Conservation (phyloP, 2,113 vertebrate species). For the Anoplopoma fimbria region DNA sequence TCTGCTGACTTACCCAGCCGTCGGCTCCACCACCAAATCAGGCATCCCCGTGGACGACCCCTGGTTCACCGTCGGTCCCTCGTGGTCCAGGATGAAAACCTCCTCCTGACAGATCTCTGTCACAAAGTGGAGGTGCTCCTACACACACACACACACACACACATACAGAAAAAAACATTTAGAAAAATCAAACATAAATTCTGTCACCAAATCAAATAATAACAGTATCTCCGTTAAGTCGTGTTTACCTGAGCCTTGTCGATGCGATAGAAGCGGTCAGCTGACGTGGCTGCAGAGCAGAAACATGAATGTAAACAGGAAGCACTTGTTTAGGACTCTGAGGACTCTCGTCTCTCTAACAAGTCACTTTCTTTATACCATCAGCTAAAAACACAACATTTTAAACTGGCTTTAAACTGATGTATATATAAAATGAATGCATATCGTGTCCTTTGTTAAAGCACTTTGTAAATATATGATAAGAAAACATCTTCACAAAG, state of each 20-base stretch:
- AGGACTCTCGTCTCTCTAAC: too few species aligned
- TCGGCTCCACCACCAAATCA: conserved; percentile 95
- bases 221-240: too few species aligned
- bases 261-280: conserved; percentile 97
- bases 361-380: too few species aligned
- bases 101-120: conserved; percentile 98
- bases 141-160: conserved; percentile 27
- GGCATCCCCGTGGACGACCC: conserved; percentile 89
- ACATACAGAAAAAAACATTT: too few species aligned
- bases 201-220: too few species aligned
- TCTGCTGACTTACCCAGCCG: conserved; percentile 83
- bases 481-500: too few species aligned
- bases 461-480: too few species aligned
- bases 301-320: neutral
- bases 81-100: conserved; percentile 97
- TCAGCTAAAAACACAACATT: too few species aligned
- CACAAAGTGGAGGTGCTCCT: conserved; percentile 99
- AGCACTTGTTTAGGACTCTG: neutral
- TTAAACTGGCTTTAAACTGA: too few species aligned
- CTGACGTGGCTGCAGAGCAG: conserved; percentile 90
- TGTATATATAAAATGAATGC: too few species aligned
- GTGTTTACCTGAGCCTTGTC: conserved; percentile 95
- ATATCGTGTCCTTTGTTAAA: too few species aligned
- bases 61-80: conserved; percentile 83
- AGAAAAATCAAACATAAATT: too few species aligned